Base-by-base conservation (phyloP, 2,888 invertebrate genomes). In the Synanthedon tipuliformis region DNA sequence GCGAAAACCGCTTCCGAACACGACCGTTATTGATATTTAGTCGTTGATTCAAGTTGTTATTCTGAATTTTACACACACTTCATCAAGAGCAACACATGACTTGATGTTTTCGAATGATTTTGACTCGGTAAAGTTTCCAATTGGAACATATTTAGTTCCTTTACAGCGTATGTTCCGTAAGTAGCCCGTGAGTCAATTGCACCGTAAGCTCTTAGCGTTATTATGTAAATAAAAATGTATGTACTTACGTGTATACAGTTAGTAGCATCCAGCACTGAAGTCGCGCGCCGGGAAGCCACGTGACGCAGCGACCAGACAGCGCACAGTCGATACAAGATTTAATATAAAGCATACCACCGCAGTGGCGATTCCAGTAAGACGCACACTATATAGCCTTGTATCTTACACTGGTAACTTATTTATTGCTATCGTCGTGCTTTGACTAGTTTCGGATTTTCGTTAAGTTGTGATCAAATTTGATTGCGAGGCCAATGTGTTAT, bases 231-330 rank as follows among this genome's bases (percentile, higher is more conserved):
- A 55, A 59, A 61, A 49, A 4, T 52, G 58, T 78, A 4, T 52
- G 58, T 78, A 90, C 90, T 90, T 72, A 90, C 90, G 90, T 90
- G 90, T 88, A 90, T 89, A 89, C 88, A 90, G 89, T 89, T 90
- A 90, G 90, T 89, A 90, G 89, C 90, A 90, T 90, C 90, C 90
- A 90, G 90, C 86, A 88, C 88, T 82, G 86, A 63, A 85, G 82
- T 84, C 81, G 87, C 83, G 87, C 88, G 86, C 88, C 81, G 86
- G 88, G 88, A 84, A 88, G 88, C 88, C 88, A 88, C 88, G 86
- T 82, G 80, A 87, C 86, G 88, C 86, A 88, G 88, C 88, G 88
- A 88, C 88, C 88, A 78, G 80, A 81, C 84, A 86, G 88, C 88
- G 88, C 88, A 85, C 87, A 84, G 87, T 88, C 86, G 87, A 87